Conservation (phyloP, 2,797 vertebrate species). For the Cygnus olor region DNA sequence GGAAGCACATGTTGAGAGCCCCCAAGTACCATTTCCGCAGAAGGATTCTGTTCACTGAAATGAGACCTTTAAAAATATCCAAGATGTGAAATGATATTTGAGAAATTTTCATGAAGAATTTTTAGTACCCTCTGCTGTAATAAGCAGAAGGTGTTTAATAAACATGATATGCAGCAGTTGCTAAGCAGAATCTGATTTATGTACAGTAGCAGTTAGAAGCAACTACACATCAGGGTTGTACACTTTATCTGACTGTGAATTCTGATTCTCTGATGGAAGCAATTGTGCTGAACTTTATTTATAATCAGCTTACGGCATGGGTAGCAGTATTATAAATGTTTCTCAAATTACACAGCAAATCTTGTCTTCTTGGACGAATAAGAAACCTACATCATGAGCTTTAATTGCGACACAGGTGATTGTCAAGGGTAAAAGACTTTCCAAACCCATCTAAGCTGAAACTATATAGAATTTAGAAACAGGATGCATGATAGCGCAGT, state of each 20-base stretch:
- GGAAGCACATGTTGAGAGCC: conserved; percentile 59
- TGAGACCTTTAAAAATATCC: conserved; percentile 63
- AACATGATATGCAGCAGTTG: conserved; percentile 77
- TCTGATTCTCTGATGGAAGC: conserved; percentile 74
- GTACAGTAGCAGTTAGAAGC: conserved; percentile 63
- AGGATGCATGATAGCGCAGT: neutral
- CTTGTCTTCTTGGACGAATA: conserved; percentile 76
- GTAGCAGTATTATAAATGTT: conserved; percentile 61
- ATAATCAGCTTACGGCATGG: conserved; percentile 76
- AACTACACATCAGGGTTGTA: conserved; percentile 68
- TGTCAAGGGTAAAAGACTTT: conserved; percentile 69
- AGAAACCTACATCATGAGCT: conserved; percentile 56
- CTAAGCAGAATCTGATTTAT: conserved; percentile 78
- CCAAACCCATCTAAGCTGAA: conserved; percentile 51
- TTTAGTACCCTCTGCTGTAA: conserved; percentile 66
- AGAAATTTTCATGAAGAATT: conserved; percentile 55
- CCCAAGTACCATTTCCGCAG: conserved; percentile 50
- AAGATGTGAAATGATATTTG: conserved; percentile 64
- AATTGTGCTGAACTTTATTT: conserved; percentile 76
- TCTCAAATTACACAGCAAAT: conserved; percentile 76
- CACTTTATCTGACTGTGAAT: conserved; percentile 77
- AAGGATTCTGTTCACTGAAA: conserved; percentile 49
- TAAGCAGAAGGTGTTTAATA: conserved; percentile 78
- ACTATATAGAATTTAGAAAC: conserved; percentile 33
- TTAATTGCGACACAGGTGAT: conserved; percentile 75